These are phyloP conservation scores for Ciconia boyciana DNA, from an alignment of 2,113 vertebrate species.

Conservation along the genomic window DNA sequence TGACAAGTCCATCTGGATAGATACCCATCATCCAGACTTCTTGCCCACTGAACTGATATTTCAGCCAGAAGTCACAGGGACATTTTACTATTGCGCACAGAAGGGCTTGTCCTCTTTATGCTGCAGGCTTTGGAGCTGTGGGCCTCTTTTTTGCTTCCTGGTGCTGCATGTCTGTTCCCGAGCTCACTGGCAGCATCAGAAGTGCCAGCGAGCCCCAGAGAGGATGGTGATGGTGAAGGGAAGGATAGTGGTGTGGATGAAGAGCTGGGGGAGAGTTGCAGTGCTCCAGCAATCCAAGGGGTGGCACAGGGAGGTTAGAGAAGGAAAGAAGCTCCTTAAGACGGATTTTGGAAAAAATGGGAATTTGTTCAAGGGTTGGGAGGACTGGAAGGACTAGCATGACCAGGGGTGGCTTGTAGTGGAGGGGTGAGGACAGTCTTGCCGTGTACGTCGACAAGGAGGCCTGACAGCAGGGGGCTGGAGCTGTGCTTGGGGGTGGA, in stretches of 20 bases:
- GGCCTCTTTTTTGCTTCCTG: background rate
- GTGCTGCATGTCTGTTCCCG: background rate
- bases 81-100: background rate
- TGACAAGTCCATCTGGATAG: background rate
- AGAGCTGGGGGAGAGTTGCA: background rate
- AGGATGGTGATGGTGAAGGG: background rate
- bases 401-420: background rate
- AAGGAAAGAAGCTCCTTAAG: background rate
- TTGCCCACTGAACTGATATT: background rate
- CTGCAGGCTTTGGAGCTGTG: background rate
- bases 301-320: background rate
- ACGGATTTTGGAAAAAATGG: background rate
- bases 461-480: background rate
- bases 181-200: background rate
- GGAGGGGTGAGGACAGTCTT: background rate
- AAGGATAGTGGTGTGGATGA: background rate
- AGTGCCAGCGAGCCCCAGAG: background rate
- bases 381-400: background rate
- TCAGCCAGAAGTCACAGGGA: background rate
- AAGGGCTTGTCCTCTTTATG: background rate
- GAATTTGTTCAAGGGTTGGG: background rate
- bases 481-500: fast-evolving
- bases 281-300: background rate
- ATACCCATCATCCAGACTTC: background rate
- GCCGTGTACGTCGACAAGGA: background rate